phyloP scores from a whole-genome alignment of 1,140 invertebrate genomes.

The Eupristina koningsbergeri region DNA sequence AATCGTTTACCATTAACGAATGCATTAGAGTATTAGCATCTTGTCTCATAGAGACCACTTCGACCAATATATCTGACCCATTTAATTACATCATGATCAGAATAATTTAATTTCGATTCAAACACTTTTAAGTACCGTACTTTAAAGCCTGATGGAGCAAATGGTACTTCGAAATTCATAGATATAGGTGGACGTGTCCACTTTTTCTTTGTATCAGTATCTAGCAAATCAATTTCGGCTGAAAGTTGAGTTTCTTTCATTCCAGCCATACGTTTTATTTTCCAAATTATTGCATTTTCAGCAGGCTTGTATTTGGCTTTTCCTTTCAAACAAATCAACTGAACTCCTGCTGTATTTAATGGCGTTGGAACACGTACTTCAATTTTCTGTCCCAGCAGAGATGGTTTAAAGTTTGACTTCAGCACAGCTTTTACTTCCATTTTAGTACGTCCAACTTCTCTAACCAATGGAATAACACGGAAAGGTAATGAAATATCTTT shows the following conservation, averaged over 20 bases:
- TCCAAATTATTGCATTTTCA: slow-evolving; percentile 99
- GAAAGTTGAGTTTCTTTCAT: slow-evolving; percentile 99
- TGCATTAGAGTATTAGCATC: slow-evolving; percentile 82
- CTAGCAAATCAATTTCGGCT: slow-evolving; percentile 98
- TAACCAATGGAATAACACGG: slow-evolving; percentile 97
- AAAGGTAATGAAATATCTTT: slow-evolving; percentile 99
- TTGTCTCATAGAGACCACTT: slow-evolving; percentile 98
- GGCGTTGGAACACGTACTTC: slow-evolving; percentile 99
- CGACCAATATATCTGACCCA: slow-evolving; percentile 99
- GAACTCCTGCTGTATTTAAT: slow-evolving; percentile 98
- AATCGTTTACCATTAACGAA: slow-evolving; percentile 59
- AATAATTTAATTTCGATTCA: slow-evolving; percentile 99
- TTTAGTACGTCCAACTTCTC: slow-evolving; percentile 97
- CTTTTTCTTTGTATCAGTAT: slow-evolving; percentile 99
- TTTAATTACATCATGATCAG: slow-evolving; percentile 99
- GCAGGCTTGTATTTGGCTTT: slow-evolving; percentile 99
- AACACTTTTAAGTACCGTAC: slow-evolving; percentile 99
- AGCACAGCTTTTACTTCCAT: slow-evolving; percentile 99
- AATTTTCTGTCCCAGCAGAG: slow-evolving; percentile 98
- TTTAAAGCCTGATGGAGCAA: slow-evolving; percentile 98
- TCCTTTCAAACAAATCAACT: slow-evolving; percentile 98
- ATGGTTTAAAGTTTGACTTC: slow-evolving; percentile 99
- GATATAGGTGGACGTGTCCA: slow-evolving; percentile 99
- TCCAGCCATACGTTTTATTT: slow-evolving; percentile 99
- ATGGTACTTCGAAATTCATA: slow-evolving; percentile 99